Percentiles rank a stretch among this genome's conserved stretches.
phyloP scores from a whole-genome alignment of 2,113 vertebrate species.

The Chloropsis hardwickii region DNA sequence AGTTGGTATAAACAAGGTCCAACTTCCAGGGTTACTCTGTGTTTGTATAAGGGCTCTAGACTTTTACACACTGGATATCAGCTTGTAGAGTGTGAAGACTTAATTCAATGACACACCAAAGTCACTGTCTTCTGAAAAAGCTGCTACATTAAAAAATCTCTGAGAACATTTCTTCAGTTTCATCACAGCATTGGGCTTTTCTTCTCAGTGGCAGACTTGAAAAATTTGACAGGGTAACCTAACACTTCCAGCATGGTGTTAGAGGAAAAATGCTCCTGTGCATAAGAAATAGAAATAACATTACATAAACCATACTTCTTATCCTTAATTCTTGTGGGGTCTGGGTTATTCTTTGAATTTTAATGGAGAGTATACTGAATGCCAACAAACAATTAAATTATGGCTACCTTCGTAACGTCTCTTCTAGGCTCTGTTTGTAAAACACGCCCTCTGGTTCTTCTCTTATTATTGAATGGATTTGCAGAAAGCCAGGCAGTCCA shows the following conservation, averaged over 20 bases:
- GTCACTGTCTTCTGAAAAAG: background rate
- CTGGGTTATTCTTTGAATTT: slow-evolving; percentile 4
- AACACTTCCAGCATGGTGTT: slow-evolving; percentile 18
- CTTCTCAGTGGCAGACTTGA: slow-evolving; percentile 38
- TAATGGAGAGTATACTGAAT: background rate
- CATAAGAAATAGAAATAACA: slow-evolving; percentile 34
- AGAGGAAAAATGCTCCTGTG: slow-evolving; percentile 27
- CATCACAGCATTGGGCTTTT: slow-evolving; percentile 42
- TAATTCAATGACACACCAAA: background rate
- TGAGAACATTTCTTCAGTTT: slow-evolving; percentile 29
- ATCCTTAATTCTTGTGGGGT: background rate
- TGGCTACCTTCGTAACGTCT: background rate
- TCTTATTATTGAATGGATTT: background rate
- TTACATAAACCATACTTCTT: background rate
- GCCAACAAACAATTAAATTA: slow-evolving; percentile 5
- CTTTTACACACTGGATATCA: background rate
- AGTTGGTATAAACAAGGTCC: background rate
- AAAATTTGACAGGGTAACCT: slow-evolving; percentile 46
- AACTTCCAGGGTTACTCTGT: background rate
- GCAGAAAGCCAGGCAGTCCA: background rate
- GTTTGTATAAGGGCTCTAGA: background rate
- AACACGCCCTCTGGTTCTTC: background rate
- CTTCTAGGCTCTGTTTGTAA: background rate
- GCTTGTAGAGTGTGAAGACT: background rate
- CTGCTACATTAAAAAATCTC: background rate